Base-by-base conservation (phyloP, 2,113 vertebrate species). In the Podarcis cretensis region DNA sequence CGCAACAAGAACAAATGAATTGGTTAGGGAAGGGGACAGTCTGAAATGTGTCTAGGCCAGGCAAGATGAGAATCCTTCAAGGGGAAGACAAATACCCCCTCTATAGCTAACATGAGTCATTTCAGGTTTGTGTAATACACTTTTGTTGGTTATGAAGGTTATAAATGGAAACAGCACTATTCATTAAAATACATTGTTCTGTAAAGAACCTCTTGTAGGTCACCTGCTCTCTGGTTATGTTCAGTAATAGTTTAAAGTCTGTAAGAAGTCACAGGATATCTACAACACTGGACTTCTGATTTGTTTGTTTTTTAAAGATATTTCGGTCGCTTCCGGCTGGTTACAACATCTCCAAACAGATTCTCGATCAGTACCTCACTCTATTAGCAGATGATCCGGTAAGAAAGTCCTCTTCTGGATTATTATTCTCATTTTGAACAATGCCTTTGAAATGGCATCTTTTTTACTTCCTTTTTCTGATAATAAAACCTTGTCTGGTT, bases 301-400 rank as follows among this genome's bases (percentile, higher is more conserved):
- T 23, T 5, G 59, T 18, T 1, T 0, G 30, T 68, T 32, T 32
- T 68, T 32, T 0, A 0, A 4, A 98, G 98, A 98, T 99, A 85
- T 99, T 99, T 96, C 93, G 98, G 14, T 97, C 98, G 0, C 97
- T 99, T 0, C 98, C 99, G 0, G 79, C 97, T 0, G 98, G 96
- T 69, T 99, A 99, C 94, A 99, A 98, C 95, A 98, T 99, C 25
- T 92, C 90, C 68, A 98, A 99, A 90, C 98, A 97, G 20, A 97
- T 98, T 27, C 89, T 99, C 81, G 99, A 99, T 90, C 99, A 99
- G 94, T 99, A 99, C 85, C 98, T 99, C 84, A 97, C 97, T 0
- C 97, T 99, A 6, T 90, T 99, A 66, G 98, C 98, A 0, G 98
- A 99, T 0, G 99, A 99, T 89, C 98, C 99, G 25, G 99, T 99